Evolutionary conservation across 2,888 invertebrate species (phyloP).

Genomic region (Leucania comma): DNA sequence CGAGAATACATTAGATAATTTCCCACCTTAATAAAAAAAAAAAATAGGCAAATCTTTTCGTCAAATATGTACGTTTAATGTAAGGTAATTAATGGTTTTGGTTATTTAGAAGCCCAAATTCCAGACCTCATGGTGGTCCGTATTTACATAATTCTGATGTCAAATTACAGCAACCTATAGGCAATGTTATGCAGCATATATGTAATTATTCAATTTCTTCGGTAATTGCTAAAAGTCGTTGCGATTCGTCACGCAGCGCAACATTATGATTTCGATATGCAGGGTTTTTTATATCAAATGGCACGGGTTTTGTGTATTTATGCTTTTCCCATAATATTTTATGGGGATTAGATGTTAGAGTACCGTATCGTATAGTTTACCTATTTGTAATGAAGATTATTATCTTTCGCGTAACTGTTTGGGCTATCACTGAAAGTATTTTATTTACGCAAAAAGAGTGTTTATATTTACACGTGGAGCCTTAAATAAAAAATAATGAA

Average conservation of each 20-base stretch:
- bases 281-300: slow-evolving; percentile 24
- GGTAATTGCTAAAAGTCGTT: slow-evolving; percentile 43
- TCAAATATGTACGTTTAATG: neutral
- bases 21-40: too few species aligned
- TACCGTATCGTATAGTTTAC: slow-evolving; percentile 1
- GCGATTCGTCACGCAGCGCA: slow-evolving; percentile 28
- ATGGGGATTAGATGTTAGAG: neutral
- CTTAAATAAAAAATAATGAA: too few species aligned
- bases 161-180: neutral
- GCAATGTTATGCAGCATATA: neutral
- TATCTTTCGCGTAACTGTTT: too few species aligned
- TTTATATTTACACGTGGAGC: too few species aligned
- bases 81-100: neutral
- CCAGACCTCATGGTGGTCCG: neutral
- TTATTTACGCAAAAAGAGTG: too few species aligned
- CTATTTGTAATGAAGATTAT: neutral
- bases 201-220: slow-evolving; percentile 20
- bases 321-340: slow-evolving; percentile 30
- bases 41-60: too few species aligned
- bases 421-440: too few species aligned
- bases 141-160: neutral
- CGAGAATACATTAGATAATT: too few species aligned
- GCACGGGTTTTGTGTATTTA: slow-evolving; percentile 38
- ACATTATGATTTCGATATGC: slow-evolving; percentile 44
- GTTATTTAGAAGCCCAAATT: slow-evolving; percentile 8